Percentiles rank a stretch among this genome's conserved stretches.
These are phyloP conservation scores for Chloroclysta siterata DNA, from an alignment of 2,888 invertebrate species.

Conservation along the genomic window DNA sequence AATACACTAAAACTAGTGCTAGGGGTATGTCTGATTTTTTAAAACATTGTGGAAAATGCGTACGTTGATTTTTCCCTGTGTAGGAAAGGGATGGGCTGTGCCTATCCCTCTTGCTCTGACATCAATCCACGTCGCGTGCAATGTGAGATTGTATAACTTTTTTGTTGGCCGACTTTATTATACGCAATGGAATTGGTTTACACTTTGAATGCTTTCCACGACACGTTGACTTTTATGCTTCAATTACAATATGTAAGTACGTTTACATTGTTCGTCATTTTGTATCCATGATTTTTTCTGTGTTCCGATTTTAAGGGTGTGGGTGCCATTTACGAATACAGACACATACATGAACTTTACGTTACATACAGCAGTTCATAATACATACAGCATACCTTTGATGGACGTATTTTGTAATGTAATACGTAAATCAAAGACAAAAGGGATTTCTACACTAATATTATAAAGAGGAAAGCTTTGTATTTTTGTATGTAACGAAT, in stretches of 20 bases:
- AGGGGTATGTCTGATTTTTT: conserved; percentile 38
- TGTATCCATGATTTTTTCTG: background rate
- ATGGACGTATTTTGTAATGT: too few relatives aligned
- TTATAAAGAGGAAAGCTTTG: too few relatives aligned
- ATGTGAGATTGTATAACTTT: conserved; percentile 43
- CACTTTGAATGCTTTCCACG: conserved; percentile 32
- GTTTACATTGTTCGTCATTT: background rate
- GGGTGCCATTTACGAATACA: too few relatives aligned
- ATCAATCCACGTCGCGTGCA: conserved; percentile 63
- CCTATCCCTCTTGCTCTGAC: conserved; percentile 41
- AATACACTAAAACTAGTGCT: conserved; percentile 3
- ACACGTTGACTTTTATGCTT: conserved; percentile 19
- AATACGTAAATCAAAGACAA: too few relatives aligned
- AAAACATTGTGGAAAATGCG: conserved; percentile 42
- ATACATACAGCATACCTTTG: too few relatives aligned
- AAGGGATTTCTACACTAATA: too few relatives aligned
- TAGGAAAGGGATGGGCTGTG: conserved; percentile 31
- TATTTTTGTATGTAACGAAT: too few relatives aligned
- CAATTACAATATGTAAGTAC: conserved; percentile 9
- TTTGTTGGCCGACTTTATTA: conserved; percentile 43
- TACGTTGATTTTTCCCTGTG: conserved; percentile 30
- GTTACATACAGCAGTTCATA: too few relatives aligned
- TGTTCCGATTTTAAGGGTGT: background rate
- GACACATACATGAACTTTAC: too few relatives aligned
- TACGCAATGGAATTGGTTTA: conserved; percentile 44